phyloP scores from a whole-genome alignment of 2,113 vertebrate genomes.

The Hypanus sabinus region DNA sequence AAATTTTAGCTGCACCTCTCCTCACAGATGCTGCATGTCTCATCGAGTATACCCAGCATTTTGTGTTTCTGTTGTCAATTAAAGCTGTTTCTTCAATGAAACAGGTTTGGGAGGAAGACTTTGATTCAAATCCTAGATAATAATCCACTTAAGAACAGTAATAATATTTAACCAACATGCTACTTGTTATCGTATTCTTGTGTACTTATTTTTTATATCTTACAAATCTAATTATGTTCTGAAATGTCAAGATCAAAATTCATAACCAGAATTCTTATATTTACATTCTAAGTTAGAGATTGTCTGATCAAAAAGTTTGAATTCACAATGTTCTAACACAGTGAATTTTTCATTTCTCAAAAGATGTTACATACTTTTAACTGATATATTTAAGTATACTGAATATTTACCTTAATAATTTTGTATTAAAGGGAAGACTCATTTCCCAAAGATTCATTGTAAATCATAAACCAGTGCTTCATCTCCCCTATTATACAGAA shows the following conservation, averaged over 20 bases:
- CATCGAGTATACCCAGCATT: too few relatives aligned
- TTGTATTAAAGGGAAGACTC: neutral
- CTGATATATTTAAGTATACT: too few relatives aligned
- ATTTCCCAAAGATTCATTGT: neutral
- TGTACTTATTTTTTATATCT: neutral
- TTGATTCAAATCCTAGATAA: neutral
- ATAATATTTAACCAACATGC: neutral
- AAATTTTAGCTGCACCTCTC: too few relatives aligned
- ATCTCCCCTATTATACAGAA: neutral
- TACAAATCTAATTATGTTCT: neutral
- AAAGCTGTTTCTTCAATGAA: neutral
- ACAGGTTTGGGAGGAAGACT: neutral
- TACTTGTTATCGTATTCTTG: neutral
- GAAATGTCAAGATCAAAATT: neutral
- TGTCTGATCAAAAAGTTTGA: neutral
- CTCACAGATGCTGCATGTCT: too few relatives aligned
- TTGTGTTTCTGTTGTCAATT: neutral
- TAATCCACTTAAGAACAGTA: neutral
- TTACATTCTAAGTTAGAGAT: neutral
- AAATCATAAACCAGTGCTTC: neutral
- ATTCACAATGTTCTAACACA: neutral
- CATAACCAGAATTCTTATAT: neutral
- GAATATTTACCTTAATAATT: neutral
- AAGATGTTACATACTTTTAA: neutral
- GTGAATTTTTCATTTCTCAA: neutral